Conservation (phyloP, 30 jellyfish, hydroid and myxozoan species). For the Hydra vulgaris region DNA sequence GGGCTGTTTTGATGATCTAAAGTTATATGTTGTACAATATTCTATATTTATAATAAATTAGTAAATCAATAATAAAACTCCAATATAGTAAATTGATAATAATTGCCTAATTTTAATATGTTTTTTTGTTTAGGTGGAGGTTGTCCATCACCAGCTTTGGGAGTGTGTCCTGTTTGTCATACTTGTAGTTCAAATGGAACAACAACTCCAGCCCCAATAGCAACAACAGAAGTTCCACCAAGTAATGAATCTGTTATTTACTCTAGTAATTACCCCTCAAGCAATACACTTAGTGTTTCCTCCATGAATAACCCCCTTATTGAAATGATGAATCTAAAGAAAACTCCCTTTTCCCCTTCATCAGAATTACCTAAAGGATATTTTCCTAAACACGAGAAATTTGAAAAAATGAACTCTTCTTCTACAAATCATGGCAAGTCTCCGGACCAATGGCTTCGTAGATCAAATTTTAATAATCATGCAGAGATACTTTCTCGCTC, state of each 20-base stretch:
- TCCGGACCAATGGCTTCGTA: neutral
- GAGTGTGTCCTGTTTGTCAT: constrained; percentile 90
- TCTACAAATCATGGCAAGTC: neutral
- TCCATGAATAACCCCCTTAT: neutral
- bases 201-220: constrained; percentile 45
- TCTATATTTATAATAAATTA: too few species aligned
- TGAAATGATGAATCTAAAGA: neutral
- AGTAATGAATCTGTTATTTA: constrained; percentile 19
- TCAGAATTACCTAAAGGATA: constrained; percentile 1
- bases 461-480: neutral
- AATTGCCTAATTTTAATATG: neutral
- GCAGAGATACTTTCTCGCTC: neutral
- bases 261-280: neutral
- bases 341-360: neutral
- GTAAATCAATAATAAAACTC: too few species aligned
- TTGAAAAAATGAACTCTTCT: neutral
- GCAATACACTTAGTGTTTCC: neutral
- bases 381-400: neutral
- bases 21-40: too few species aligned
- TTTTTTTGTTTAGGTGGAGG: constrained; percentile 46
- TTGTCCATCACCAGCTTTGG: constrained; percentile 92
- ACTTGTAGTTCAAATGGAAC: constrained; percentile 56
- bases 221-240: constrained; percentile 33
- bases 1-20: too few species aligned
- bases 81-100: too few species aligned